These are phyloP conservation scores for Rhabdomys pumilio DNA, from an alignment of 2,797 vertebrate species.

Conservation along the genomic window DNA sequence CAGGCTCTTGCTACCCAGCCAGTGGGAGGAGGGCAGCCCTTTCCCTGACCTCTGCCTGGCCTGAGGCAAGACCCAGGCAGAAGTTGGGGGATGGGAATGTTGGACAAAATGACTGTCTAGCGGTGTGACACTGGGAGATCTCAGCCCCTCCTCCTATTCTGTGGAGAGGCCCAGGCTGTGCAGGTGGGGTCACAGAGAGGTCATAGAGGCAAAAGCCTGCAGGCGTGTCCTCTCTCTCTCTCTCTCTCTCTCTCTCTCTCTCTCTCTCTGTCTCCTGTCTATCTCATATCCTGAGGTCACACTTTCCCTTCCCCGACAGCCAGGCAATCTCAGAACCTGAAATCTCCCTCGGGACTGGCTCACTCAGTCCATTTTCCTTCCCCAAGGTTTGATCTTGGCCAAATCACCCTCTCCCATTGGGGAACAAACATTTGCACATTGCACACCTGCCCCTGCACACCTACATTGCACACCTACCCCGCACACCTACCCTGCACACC, in stretches of 20 bases:
- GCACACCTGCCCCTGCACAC: neutral
- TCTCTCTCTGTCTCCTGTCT: neutral
- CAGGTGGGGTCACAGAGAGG: neutral
- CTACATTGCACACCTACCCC: no score
- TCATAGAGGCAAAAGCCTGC: constrained; percentile 24
- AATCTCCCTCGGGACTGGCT: accelerated
- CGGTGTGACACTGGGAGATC: neutral
- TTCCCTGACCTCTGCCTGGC: neutral
- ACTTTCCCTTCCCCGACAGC: no score
- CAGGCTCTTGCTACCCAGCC: neutral
- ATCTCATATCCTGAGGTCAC: neutral
- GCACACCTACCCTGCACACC: no score
- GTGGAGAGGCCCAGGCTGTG: neutral
- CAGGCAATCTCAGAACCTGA: neutral
- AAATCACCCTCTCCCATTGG: neutral
- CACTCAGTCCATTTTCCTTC: neutral
- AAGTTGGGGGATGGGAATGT: neutral
- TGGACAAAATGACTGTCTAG: neutral
- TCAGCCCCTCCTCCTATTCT: neutral
- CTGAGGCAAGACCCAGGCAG: neutral
- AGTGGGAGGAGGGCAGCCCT: neutral
- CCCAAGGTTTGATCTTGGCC: neutral
- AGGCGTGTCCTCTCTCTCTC: neutral
- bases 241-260: neutral
- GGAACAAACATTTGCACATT: neutral